Percentiles rank a stretch among this genome's conserved stretches.
Evolutionary conservation across 2,888 invertebrate genomes (phyloP).

Genomic region (Phlogophora meticulosa): DNA sequence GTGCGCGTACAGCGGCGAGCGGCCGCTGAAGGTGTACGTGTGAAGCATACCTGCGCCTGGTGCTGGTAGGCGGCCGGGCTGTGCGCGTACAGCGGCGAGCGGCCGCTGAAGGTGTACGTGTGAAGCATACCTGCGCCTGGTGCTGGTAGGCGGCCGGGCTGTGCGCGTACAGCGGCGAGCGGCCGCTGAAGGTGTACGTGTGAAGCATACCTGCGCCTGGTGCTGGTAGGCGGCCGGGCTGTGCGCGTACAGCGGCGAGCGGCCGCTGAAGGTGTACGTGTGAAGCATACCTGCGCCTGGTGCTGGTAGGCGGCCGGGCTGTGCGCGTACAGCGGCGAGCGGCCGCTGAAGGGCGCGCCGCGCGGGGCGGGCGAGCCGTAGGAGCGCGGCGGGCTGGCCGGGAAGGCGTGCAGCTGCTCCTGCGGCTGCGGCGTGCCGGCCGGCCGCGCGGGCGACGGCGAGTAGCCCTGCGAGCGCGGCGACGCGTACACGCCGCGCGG

Average conservation of each 20-base stretch:
- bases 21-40: slow-evolving; percentile 40
- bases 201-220: no score
- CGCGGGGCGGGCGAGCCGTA: slow-evolving; percentile 75
- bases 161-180: slow-evolving; percentile 81
- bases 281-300: slow-evolving; percentile 60
- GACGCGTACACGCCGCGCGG: slow-evolving; percentile 86
- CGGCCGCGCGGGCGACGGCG: slow-evolving; percentile 78
- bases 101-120: no score
- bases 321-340: slow-evolving; percentile 81
- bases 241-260: slow-evolving; percentile 65
- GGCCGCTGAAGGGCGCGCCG: slow-evolving; percentile 75
- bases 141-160: slow-evolving; percentile 77
- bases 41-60: no score
- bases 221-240: slow-evolving; percentile 44
- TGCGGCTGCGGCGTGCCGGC: slow-evolving; percentile 83
- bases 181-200: slow-evolving; percentile 80
- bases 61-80: slow-evolving; percentile 26
- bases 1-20: slow-evolving; percentile 48
- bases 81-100: slow-evolving; percentile 56
- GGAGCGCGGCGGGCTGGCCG: slow-evolving; percentile 67
- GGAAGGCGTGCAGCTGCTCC: slow-evolving; percentile 68
- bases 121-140: slow-evolving; percentile 58
- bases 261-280: slow-evolving; percentile 56
- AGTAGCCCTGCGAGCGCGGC: slow-evolving; percentile 85
- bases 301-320: slow-evolving; percentile 77